A percentile compares a stretch with the other conserved stretches of the same genome.
These are phyloP conservation scores for Papilio machaon DNA, from an alignment of 1,140 invertebrate genomes.

Conservation along the genomic window DNA sequence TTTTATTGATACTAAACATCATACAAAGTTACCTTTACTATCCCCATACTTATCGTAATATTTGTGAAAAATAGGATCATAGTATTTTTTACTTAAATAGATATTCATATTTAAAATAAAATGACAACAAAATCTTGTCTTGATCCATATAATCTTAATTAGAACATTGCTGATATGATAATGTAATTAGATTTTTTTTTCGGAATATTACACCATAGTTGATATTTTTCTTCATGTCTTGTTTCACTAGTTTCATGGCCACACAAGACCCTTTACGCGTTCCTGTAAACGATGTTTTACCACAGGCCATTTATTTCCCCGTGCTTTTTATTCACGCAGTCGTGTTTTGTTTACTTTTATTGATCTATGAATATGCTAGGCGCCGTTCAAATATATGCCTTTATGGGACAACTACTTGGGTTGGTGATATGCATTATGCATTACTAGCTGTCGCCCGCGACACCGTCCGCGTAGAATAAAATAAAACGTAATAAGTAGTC, in stretches of 20 bases:
- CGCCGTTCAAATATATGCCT: background rate
- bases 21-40: too few species aligned
- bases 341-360: conserved; percentile 34
- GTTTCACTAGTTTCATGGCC: conserved; percentile 8
- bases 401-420: background rate
- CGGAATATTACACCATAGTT: background rate
- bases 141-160: background rate
- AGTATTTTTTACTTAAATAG: too few species aligned
- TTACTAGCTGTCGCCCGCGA: background rate
- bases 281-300: conserved; percentile 17
- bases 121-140: background rate
- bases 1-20: too few species aligned
- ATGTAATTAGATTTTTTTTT: background rate
- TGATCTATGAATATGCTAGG: conserved; percentile 33
- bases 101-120: too few species aligned
- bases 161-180: background rate
- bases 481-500: too few species aligned
- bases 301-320: conserved; percentile 22
- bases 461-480: too few species aligned
- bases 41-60: too few species aligned
- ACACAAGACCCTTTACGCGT: conserved; percentile 4
- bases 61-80: too few species aligned
- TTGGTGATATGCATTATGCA: background rate
- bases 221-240: background rate
- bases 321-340: conserved; percentile 28